phyloP scores from a whole-genome alignment of 1,140 invertebrate genomes.

The Xylocopa sonorina region DNA sequence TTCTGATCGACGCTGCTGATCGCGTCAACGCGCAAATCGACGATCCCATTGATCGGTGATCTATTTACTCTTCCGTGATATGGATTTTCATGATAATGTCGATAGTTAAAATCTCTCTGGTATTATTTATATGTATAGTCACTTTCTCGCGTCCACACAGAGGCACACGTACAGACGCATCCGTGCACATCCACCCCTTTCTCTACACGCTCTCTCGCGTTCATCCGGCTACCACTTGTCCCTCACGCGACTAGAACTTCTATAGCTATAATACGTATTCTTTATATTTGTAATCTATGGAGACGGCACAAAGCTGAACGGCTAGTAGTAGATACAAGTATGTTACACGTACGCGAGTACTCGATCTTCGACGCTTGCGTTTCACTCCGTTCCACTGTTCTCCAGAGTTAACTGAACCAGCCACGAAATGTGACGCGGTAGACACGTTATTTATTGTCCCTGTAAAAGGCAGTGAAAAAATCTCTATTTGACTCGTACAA shows the following conservation, averaged over 20 bases:
- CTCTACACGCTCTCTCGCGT: neutral
- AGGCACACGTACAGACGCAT: no score
- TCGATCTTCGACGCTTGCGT: conserved; percentile 38
- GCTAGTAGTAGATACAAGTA: conserved; percentile 78
- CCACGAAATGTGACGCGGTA: neutral
- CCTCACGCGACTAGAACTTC: conserved; percentile 54
- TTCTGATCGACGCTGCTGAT: neutral
- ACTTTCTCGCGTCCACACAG: conserved; percentile 1
- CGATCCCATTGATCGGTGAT: conserved; percentile 33
- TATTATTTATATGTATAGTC: conserved; percentile 50
- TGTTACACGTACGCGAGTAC: conserved; percentile 76
- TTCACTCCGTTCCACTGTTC: conserved; percentile 20
- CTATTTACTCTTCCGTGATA: conserved; percentile 24
- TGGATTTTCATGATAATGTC: conserved; percentile 36
- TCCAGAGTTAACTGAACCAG: neutral
- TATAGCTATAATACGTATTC: conserved; percentile 69
- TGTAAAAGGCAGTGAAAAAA: conserved; percentile 44
- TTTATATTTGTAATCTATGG: conserved; percentile 74
- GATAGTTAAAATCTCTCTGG: conserved; percentile 43
- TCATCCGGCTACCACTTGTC: neutral
- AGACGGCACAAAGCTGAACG: conserved; percentile 81
- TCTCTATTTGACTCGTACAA: neutral
- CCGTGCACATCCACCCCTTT: no score
- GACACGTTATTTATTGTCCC: conserved; percentile 52
- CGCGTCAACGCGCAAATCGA: conserved; percentile 12